phyloP scores from a whole-genome alignment of 1,140 invertebrate species.

The Paramacrobiotus metropolitanus region DNA sequence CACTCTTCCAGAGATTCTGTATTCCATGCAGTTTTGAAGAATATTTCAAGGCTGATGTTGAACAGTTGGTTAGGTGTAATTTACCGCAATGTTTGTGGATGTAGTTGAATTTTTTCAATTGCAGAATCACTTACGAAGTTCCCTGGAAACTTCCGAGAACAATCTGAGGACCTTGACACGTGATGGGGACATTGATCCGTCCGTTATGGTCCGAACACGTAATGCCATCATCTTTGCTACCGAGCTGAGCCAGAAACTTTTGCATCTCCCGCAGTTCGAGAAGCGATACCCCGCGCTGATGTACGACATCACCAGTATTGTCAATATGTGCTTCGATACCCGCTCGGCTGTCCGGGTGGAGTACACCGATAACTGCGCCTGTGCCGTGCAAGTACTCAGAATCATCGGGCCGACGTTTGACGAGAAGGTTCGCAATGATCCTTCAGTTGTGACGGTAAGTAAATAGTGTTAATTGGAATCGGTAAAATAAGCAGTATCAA shows the following conservation, averaged over 20 bases:
- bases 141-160: too few species aligned
- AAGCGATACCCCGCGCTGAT: neutral
- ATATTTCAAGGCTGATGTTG: neutral
- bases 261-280: neutral
- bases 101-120: too few species aligned
- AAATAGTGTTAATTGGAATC: too few species aligned
- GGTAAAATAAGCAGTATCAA: too few species aligned
- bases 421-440: neutral
- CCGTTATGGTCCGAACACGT: neutral
- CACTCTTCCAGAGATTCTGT: too few species aligned
- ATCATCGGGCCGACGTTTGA: neutral
- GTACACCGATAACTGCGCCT: neutral
- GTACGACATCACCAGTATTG: neutral
- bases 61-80: neutral
- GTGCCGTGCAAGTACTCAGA: neutral
- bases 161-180: too few species aligned
- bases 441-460: neutral
- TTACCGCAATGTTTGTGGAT: too few species aligned
- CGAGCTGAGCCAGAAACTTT: neutral
- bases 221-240: neutral
- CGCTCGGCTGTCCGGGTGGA: neutral
- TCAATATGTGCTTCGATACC: too few species aligned
- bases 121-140: too few species aligned
- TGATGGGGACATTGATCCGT: neutral
- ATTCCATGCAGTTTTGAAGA: too few species aligned